Percentiles rank a stretch among this genome's conserved stretches.
phyloP scores from a whole-genome alignment of 2,888 invertebrate genomes.

The Diaperis boleti region DNA sequence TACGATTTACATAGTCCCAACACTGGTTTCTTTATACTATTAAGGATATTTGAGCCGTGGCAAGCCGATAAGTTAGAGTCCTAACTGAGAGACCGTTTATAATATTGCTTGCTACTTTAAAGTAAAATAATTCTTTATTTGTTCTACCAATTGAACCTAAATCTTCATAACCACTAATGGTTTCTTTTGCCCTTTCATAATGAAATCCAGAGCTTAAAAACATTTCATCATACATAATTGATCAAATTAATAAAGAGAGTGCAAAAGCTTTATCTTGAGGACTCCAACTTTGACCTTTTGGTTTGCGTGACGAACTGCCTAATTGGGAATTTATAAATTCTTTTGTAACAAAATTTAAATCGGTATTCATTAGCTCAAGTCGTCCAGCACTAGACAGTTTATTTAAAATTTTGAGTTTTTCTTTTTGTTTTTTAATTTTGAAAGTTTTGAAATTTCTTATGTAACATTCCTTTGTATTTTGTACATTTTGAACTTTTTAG shows the following conservation, averaged over 20 bases:
- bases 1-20: too few species aligned
- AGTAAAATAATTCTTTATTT: too few species aligned
- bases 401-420: not conserved
- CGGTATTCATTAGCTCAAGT: constrained; percentile 6
- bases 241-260: too few species aligned
- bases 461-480: not conserved
- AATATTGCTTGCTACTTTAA: too few species aligned
- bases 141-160: constrained; percentile 39
- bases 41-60: too few species aligned
- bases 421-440: not conserved
- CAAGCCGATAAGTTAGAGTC: too few species aligned
- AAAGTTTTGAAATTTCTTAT: not conserved
- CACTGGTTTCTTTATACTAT: too few species aligned
- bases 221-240: constrained; percentile 35
- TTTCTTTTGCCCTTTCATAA: constrained; percentile 4
- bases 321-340: constrained; percentile 40
- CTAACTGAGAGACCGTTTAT: too few species aligned
- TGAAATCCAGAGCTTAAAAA: constrained; percentile 17
- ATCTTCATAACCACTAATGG: constrained; percentile 44
- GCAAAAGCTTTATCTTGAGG: constrained; percentile 14
- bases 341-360: constrained; percentile 15
- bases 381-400: not conserved
- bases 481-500: not conserved
- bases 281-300: constrained; percentile 11
- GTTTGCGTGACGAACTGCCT: constrained; percentile 12